Evolutionary conservation across 2,797 vertebrate species (phyloP), one percentile per base, ranked within the genome.

Genomic region (Octomys mimax): DNA sequence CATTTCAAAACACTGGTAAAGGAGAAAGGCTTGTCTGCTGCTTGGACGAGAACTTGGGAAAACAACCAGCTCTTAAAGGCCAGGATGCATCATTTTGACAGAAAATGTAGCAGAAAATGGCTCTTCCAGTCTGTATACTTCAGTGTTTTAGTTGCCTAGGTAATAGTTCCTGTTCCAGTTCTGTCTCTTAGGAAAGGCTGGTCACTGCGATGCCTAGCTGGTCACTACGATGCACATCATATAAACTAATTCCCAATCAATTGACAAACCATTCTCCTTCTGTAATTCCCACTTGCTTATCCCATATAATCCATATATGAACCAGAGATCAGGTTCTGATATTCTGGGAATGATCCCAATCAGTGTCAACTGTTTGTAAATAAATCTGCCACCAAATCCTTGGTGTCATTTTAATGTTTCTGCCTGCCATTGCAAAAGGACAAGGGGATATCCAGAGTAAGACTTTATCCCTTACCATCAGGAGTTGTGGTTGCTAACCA

Each of bases 1-100:
- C 91, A 89, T 90, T 95, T 96, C 94, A 92, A 95, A 97, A 49
- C 14, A n/a, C 33, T 73, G 42, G 28, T 93, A 33, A 33, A 82
- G 42, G 39, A 97, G 61, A 80, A 93, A 91, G 91, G 33, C 68
- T 95, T 61, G 54, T 49, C 64, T 92, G 71, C 64, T 66, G 16
- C 39, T 96, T 91, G n/a, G 92, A 95, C 95, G 73, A 81, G 52
- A 89, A 59, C 87, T 78, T 86, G 81, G 59, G 77, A 10, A 10
- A 85, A 52, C n/a, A 79, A 52, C 61, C 87, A 94, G 79, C 28
- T 77, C 77, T 92, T 93, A 75, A 92, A 90, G 92, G 83, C n/a
- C 24, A 89, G 33, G 46, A 36, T 89, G 31, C n/a, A 75, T 36
- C 26, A 21, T 95, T 96, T 80, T 90, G 77, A 90, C 77, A 83